Evolutionary conservation across 2,113 vertebrate genomes (phyloP).

Genomic region (Heterotilapia buettikoferi): DNA sequence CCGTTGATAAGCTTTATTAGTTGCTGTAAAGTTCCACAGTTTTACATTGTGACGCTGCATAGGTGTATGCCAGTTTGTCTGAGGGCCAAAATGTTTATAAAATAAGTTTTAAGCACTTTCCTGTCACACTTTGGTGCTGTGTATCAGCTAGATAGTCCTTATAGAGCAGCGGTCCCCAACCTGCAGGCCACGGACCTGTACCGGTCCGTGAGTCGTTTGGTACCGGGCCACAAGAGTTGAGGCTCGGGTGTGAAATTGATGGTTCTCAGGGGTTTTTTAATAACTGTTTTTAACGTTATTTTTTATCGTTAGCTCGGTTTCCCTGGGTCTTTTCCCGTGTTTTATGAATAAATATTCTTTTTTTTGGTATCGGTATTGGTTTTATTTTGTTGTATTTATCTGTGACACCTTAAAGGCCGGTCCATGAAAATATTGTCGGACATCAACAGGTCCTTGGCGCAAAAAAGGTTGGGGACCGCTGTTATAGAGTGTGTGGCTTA

Average conservation of each 20-base stretch:
- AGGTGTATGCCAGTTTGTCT: neutral
- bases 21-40: neutral
- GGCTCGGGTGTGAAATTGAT: neutral
- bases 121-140: neutral
- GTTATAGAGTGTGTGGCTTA: neutral
- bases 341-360: neutral
- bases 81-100: neutral
- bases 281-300: neutral
- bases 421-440: neutral
- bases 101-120: neutral
- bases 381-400: neutral
- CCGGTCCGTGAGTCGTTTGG: fast-evolving
- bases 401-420: neutral
- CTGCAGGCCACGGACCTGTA: fast-evolving
- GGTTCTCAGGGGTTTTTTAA: neutral
- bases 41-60: neutral
- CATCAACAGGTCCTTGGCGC: neutral
- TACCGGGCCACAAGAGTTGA: neutral
- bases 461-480: neutral
- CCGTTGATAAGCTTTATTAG: neutral
- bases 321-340: neutral
- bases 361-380: neutral
- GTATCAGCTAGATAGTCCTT: neutral
- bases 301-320: fast-evolving
- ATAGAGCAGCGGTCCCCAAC: neutral